Evolutionary conservation across 2,888 invertebrate genomes (phyloP).

Genomic region (Acanthoscelides obtectus): DNA sequence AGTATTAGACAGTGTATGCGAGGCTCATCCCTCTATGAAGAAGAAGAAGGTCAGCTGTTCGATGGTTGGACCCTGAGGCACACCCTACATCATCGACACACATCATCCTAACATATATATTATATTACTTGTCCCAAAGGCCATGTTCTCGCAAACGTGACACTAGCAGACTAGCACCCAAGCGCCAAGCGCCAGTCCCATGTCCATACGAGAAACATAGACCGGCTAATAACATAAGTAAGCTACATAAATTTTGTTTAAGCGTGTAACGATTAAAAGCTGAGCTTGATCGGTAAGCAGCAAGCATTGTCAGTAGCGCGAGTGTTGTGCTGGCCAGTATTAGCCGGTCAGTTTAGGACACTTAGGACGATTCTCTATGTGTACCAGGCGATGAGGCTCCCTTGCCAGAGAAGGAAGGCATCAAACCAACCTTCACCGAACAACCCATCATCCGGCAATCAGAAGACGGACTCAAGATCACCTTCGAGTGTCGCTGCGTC

Average conservation of each 20-base stretch:
- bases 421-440: constrained; percentile 97
- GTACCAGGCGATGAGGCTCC: constrained; percentile 89
- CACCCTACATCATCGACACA: constrained; percentile 32
- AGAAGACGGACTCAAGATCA: constrained; percentile 88
- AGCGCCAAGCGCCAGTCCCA: constrained; percentile 1
- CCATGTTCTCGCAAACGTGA: constrained; percentile 49
- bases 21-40: neutral
- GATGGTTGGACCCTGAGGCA: constrained; percentile 28
- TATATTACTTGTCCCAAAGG: constrained; percentile 37
- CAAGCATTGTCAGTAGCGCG: constrained; percentile 46
- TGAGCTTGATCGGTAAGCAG: constrained; percentile 45
- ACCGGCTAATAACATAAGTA: constrained; percentile 1
- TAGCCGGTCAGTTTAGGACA: constrained; percentile 41
- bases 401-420: constrained; percentile 86
- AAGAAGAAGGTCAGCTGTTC: constrained; percentile 1
- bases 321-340: constrained; percentile 44
- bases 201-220: constrained; percentile 9
- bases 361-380: constrained; percentile 36
- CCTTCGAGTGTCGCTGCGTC: constrained; percentile 95
- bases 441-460: constrained; percentile 96
- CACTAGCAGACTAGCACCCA: constrained; percentile 24
- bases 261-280: constrained; percentile 44
- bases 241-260: constrained; percentile 6
- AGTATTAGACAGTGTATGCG: neutral
- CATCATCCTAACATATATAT: constrained; percentile 29